Percentiles rank a stretch among this genome's conserved stretches.
phyloP scores from a whole-genome alignment of 2,888 invertebrate genomes.

The Unio delphinus region DNA sequence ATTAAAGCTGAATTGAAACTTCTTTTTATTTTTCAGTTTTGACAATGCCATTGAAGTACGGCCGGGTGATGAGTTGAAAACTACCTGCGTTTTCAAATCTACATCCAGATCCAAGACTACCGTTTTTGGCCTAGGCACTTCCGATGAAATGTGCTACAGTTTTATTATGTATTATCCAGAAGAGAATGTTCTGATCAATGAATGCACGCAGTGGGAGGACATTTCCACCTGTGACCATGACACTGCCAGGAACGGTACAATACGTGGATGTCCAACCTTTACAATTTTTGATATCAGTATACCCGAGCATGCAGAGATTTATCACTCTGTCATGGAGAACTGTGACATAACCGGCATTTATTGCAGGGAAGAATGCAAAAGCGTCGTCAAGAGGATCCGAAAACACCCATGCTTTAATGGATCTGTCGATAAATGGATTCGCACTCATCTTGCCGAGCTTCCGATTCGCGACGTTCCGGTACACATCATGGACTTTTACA shows the following conservation, averaged over 20 bases:
- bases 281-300: no score
- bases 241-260: neutral
- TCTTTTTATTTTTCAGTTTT: slow-evolving; percentile 21
- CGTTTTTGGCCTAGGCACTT: slow-evolving; percentile 44
- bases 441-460: neutral
- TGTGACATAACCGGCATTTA: slow-evolving; percentile 11
- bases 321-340: slow-evolving; percentile 7
- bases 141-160: slow-evolving; percentile 58
- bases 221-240: slow-evolving; percentile 10
- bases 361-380: slow-evolving; percentile 29
- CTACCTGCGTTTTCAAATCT: slow-evolving; percentile 39
- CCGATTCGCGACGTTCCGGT: no score
- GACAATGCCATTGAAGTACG: slow-evolving; percentile 30
- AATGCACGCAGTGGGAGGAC: slow-evolving; percentile 5
- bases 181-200: slow-evolving; percentile 13
- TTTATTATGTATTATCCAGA: slow-evolving; percentile 51
- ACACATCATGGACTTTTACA: no score
- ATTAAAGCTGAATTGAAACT: no score
- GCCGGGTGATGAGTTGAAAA: slow-evolving; percentile 42
- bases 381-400: slow-evolving; percentile 15
- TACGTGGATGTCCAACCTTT: no score
- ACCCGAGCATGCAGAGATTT: slow-evolving; percentile 10
- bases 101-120: slow-evolving; percentile 20
- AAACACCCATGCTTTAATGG: slow-evolving; percentile 31
- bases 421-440: slow-evolving; percentile 10